Conservation (phyloP, 2,113 vertebrate species). For the Salvelinus fontinalis region DNA sequence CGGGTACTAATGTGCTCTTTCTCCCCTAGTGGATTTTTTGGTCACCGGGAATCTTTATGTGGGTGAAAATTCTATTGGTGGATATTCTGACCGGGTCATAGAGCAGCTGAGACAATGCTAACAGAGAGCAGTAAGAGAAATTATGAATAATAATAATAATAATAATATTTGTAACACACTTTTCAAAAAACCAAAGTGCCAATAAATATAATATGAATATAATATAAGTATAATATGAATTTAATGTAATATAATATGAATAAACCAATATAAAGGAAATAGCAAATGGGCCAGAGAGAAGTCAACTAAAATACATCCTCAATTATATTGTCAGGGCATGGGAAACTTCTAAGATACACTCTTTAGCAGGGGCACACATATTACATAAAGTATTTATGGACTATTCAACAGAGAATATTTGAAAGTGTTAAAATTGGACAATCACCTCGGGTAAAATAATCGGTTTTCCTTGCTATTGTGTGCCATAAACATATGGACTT, state of each 20-base stretch:
- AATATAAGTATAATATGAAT: no score
- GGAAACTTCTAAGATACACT: neutral
- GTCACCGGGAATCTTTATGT: neutral
- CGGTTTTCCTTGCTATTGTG: constrained; percentile 27
- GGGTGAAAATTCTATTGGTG: no score
- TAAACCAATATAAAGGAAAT: no score
- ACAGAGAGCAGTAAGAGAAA: no score
- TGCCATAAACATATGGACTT: constrained; percentile 34
- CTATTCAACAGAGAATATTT: neutral
- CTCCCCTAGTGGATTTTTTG: no score
- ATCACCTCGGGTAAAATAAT: constrained; percentile 17
- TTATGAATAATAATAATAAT: no score
- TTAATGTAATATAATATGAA: no score
- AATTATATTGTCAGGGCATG: constrained; percentile 7
- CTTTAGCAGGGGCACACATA: constrained; percentile 26
- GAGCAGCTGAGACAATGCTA: no score
- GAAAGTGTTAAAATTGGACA: constrained; percentile 25
- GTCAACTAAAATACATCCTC: neutral
- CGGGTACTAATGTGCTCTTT: neutral
- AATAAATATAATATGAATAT: no score
- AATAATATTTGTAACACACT: no score
- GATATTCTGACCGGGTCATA: neutral
- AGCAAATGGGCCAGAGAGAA: no score
- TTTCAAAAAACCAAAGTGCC: no score
- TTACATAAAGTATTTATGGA: constrained; percentile 26